Base-by-base conservation (phyloP, 2,797 vertebrate genomes). In the Onychomys torridus region DNA sequence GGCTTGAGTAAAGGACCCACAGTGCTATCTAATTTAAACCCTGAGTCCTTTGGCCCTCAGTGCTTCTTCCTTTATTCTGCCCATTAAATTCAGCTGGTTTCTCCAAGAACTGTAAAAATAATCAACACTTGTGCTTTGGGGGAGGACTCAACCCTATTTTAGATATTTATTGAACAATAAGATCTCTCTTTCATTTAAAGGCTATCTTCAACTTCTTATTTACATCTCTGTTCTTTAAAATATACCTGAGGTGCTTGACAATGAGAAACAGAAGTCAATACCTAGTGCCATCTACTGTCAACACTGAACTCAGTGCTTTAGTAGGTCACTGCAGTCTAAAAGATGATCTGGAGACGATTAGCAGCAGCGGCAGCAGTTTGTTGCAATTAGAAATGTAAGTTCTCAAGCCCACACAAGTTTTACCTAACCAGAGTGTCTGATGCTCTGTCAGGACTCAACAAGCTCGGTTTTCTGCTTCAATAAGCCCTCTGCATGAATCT, bases 281-380 rank as follows among this genome's bases (percentile, higher is more conserved):
- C 34, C 17, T 94, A 81, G 79, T 93, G 91, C 87, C 89, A 95
- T 92, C 76, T 93, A 46, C 76, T 96, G 89, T 95, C 73, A 77
- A 25, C 65, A 73, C 6, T 5, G 73, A 96, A 77, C 17, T 89
- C 83, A 32, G 46, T 29, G 1, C 37, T 57, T 4, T 12, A 13
- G n/a, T 32, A 78, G 69, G 10, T 29, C 27, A 61, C 5, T 32
- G 40, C 2, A 81, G 11, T 27, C 25, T 23, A 49, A 17, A 57
- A 10, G 52, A 40, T 16, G 9, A 43, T 27, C 37, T 2, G 13
- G 19, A 73, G 2, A 71, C 14, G 10, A 25, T n/a, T 34, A 71
- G 8, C 16, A 10, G 12, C 8, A 71, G 10, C 16, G 8, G 12
- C 8, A 61, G 34, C 63, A 69, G 2, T 13, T 27, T 34, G 25